Evolutionary conservation across 2,797 vertebrate genomes (phyloP), one percentile per base, ranked within the genome.

Genomic region (Silurus lanzhouensis): DNA sequence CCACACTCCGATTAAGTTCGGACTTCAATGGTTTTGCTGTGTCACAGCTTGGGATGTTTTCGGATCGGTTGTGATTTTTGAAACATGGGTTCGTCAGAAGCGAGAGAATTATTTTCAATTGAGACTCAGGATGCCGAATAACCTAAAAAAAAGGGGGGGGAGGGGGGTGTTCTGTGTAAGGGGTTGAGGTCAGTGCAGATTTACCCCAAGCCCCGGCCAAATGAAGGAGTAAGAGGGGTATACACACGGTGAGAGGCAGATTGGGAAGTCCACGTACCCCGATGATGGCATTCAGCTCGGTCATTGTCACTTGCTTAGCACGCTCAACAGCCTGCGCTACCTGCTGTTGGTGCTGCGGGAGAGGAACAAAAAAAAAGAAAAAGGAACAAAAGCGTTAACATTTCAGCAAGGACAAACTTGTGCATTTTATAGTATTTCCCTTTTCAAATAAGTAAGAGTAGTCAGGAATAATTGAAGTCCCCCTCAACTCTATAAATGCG

Each of bases 241-340:
- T 97, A 98, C 97, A 98, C 97, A 98, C 97, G 96, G 97, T 97
- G 92, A 97, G 96, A 95, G 97, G 97, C 95, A 98, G 97, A 98
- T 94, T 97, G 96, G 97, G 96, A 97, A 98, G 97, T 97, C 97
- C 97, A 99, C 98, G 96, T 99, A 99, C 98, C 97, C 98, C 98
- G 96, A 99, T 99, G 97, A 99, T 99, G 92, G 98, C 97, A 94
- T 99, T 99, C 93, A 99, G 93, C 95, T 99, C 98, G 6, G 97
- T 98, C 98, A 99, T 99, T 64, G 97, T 99, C 94, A 99, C 97
- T 92, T 99, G 98, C 92, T 99, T 99, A 92, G 98, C 97, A 81
- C 98, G 96, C 14, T 99, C 98, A 94, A 99, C 97, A 75, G 97
- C 97, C 93, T 99, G 97, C 48, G 97, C 97, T 67, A 99, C 97